Conservation (phyloP, 2,888 invertebrate species). For the Baccha elongata region DNA sequence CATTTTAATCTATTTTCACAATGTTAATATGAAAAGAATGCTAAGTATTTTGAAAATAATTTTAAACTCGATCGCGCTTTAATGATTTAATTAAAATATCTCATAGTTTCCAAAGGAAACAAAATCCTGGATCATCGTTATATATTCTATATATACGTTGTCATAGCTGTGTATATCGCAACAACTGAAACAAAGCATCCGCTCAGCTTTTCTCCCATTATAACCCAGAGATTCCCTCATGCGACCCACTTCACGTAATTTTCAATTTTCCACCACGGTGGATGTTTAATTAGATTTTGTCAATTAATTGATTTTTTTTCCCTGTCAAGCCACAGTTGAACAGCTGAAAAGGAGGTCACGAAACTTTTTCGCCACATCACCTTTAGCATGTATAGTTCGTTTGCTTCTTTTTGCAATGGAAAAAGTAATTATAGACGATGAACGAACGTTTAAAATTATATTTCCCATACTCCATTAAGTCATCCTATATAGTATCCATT, state of each 20-base stretch:
- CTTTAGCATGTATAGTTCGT: no score
- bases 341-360: constrained; percentile 44
- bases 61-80: not conserved
- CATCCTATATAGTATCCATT: not conserved
- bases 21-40: no score
- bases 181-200: not conserved
- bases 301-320: constrained; percentile 65
- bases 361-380: constrained; percentile 46
- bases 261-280: constrained; percentile 66
- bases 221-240: not conserved
- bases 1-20: no score
- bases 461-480: not conserved
- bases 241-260: constrained; percentile 45
- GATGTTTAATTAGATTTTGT: constrained; percentile 68
- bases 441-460: constrained; percentile 44
- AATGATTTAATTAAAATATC: not conserved
- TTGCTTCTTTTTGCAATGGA: not conserved
- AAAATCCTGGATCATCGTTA: not conserved
- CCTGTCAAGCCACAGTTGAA: constrained; percentile 1
- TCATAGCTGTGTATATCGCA: not conserved
- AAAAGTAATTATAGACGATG: constrained; percentile 52
- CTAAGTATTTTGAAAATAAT: no score
- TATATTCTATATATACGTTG: not conserved
- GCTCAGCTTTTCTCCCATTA: not conserved
- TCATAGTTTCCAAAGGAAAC: not conserved